These are phyloP conservation scores for Dexiosoma caninum DNA, from an alignment of 2,888 invertebrate species.

Conservation along the genomic window DNA sequence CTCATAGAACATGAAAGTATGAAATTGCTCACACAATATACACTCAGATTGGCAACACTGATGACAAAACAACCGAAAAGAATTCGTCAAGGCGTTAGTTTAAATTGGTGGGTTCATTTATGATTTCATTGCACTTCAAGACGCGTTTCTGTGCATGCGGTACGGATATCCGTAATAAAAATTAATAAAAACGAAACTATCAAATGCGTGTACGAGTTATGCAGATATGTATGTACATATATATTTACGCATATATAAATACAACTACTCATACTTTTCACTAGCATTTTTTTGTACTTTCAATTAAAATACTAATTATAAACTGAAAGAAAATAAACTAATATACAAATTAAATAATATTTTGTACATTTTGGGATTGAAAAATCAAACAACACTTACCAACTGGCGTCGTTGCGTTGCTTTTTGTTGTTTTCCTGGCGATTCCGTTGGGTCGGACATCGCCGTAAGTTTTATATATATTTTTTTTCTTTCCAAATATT, in stretches of 20 bases:
- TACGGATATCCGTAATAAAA: background rate
- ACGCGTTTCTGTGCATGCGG: conserved; percentile 1
- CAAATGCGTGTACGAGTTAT: conserved; percentile 55
- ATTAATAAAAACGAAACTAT: conserved; percentile 14
- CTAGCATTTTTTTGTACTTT: conserved; percentile 32
- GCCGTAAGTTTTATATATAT: conserved; percentile 60
- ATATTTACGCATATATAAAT: background rate
- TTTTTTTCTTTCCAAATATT: conserved; percentile 3
- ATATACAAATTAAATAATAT: background rate
- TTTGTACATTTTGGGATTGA: background rate
- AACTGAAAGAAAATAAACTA: too few species aligned
- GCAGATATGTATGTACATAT: background rate
- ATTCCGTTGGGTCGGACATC: conserved; percentile 77
- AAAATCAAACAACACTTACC: conserved; percentile 71
- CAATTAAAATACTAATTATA: conserved; percentile 20
- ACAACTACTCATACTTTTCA: too few species aligned
- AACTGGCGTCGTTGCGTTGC: conserved; percentile 76
- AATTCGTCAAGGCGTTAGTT: conserved; percentile 61
- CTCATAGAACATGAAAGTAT: too few species aligned
- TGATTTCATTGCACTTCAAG: conserved; percentile 33
- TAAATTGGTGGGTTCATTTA: conserved; percentile 46
- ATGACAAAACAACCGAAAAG: conserved; percentile 59
- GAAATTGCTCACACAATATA: too few species aligned
- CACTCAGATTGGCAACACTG: too few species aligned
- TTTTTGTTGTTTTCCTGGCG: conserved; percentile 74